phyloP scores from a whole-genome alignment of 2,113 vertebrate genomes.

The Ciconia boyciana region DNA sequence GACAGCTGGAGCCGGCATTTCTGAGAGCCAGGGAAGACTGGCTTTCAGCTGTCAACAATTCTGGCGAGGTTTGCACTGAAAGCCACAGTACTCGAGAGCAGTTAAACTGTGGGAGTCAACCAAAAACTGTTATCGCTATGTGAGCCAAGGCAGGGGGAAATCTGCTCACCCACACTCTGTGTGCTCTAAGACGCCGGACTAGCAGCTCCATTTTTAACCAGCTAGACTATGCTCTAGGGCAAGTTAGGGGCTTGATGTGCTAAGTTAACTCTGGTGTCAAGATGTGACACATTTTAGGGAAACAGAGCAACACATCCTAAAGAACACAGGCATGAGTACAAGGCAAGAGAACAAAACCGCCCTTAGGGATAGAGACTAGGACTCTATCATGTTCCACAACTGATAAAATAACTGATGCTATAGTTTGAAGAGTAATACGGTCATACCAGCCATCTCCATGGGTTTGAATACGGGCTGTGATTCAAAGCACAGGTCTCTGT shows the following conservation, averaged over 20 bases:
- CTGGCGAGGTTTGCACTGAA: neutral
- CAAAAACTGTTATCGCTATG: fast-evolving
- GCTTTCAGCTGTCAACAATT: neutral
- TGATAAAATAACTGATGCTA: fast-evolving
- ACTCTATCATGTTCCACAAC: fast-evolving
- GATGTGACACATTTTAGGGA: fast-evolving
- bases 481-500: conserved; percentile 55
- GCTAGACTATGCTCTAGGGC: neutral
- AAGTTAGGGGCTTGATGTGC: too few species aligned
- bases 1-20: neutral
- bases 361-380: neutral
- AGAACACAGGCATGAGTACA: neutral
- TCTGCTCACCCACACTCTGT: fast-evolving
- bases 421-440: neutral
- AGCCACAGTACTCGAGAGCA: neutral
- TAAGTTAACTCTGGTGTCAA: neutral
- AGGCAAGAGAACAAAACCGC: neutral
- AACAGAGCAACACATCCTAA: too few species aligned
- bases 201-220: neutral
- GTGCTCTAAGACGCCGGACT: fast-evolving
- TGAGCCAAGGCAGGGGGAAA: neutral
- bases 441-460: conserved; percentile 60
- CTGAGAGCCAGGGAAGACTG: neutral
- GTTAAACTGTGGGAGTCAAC: neutral
- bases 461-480: conserved; percentile 29